Percentiles rank a stretch among this genome's conserved stretches.
These are phyloP conservation scores for Cephus rjabovi DNA, from an alignment of 2,888 invertebrate species.

Conservation along the genomic window DNA sequence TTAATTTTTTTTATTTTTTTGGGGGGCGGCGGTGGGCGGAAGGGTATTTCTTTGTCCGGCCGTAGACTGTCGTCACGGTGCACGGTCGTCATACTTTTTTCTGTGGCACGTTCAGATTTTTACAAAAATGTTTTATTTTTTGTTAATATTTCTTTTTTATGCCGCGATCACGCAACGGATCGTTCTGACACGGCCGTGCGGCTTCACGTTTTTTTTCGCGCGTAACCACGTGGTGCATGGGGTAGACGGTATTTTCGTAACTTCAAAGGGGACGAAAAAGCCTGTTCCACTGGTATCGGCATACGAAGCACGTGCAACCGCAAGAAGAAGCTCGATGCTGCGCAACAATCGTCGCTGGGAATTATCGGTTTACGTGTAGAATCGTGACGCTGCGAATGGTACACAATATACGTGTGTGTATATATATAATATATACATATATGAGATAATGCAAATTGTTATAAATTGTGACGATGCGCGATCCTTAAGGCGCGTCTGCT, in stretches of 20 bases:
- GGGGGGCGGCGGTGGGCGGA: not conserved
- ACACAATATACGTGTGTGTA: not conserved
- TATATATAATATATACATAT: not conserved
- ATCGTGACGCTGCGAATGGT: not conserved
- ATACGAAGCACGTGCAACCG: not conserved
- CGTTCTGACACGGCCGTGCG: not conserved
- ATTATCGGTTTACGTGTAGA: not conserved
- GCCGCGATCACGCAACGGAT: not conserved
- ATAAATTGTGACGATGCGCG: too few species aligned
- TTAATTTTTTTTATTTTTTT: not conserved
- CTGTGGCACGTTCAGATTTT: not conserved
- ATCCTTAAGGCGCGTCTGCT: not conserved
- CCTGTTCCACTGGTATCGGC: not conserved
- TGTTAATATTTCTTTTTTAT: not conserved
- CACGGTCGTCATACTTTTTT: too few species aligned
- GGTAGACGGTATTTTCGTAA: not conserved
- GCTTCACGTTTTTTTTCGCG: not conserved
- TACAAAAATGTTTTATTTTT: too few species aligned
- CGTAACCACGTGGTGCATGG: not conserved
- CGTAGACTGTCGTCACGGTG: not conserved
- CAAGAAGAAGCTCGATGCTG: not conserved
- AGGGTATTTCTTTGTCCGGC: not conserved
- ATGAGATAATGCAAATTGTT: not conserved
- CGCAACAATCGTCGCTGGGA: not conserved
- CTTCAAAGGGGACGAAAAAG: not conserved